Evolutionary conservation across 2,888 invertebrate species (phyloP).

Genomic region (Spatulosminthurus flaviceps): DNA sequence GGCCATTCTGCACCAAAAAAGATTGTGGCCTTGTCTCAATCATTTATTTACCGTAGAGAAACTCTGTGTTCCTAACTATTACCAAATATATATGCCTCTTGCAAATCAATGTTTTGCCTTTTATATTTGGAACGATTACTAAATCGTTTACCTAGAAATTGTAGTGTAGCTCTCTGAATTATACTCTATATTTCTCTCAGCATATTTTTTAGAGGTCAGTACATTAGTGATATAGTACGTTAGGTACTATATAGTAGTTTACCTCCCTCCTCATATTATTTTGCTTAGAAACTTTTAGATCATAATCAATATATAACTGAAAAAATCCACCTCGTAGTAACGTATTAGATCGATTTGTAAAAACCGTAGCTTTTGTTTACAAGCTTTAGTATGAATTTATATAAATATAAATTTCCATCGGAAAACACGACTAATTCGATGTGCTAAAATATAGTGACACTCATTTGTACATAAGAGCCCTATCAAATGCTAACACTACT

Average conservation of each 20-base stretch:
- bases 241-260: neutral
- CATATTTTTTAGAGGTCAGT: neutral
- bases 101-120: constrained; percentile 49
- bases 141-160: neutral
- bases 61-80: constrained; percentile 32
- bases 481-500: neutral
- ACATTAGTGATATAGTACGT: neutral
- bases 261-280: neutral
- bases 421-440: neutral
- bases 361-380: neutral
- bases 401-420: neutral
- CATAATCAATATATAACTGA: neutral
- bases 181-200: neutral
- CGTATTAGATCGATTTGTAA: neutral
- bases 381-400: neutral
- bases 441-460: neutral
- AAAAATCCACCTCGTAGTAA: neutral
- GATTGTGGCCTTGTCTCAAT: constrained; percentile 39
- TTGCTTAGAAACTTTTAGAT: constrained; percentile 4
- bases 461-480: neutral
- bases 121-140: neutral
- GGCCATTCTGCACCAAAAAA: constrained; percentile 49
- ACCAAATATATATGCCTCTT: constrained; percentile 47
- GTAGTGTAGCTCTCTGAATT: neutral
- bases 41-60: constrained; percentile 34